These are phyloP conservation scores for Cheilosia scutellata DNA, from an alignment of 2,888 invertebrate species.

Conservation along the genomic window DNA sequence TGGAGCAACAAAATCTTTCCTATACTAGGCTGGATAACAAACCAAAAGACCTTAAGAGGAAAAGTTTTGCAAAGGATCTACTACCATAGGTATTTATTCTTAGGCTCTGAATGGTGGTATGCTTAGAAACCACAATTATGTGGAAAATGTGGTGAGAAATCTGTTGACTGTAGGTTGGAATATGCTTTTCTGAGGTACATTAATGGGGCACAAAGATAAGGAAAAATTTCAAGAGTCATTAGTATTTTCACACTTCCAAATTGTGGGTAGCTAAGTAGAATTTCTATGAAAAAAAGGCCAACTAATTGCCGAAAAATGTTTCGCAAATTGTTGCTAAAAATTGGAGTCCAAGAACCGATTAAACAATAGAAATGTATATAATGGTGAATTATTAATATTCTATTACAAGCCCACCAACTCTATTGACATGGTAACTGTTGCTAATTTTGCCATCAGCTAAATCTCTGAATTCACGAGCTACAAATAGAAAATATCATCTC, in stretches of 20 bases:
- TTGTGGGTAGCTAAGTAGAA: neutral
- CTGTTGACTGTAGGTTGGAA: conserved; percentile 33
- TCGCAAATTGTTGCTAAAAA: no score
- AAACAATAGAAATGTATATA: no score
- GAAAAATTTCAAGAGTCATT: conserved; percentile 25
- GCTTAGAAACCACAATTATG: conserved; percentile 46
- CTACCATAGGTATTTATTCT: neutral
- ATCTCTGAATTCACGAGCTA: no score
- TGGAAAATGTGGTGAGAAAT: conserved; percentile 54
- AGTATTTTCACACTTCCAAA: neutral
- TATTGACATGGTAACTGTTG: no score
- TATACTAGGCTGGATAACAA: conserved; percentile 18
- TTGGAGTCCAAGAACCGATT: no score
- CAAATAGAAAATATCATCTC: neutral
- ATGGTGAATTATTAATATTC: no score
- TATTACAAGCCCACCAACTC: no score
- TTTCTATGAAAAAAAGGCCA: no score
- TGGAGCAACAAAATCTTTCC: conserved; percentile 35
- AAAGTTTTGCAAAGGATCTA: conserved; percentile 29
- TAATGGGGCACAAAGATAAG: conserved; percentile 9
- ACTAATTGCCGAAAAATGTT: no score
- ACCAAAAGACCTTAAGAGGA: conserved; percentile 16
- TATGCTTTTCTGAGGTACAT: neutral
- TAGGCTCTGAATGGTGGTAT: conserved; percentile 4
- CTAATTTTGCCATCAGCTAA: no score